phyloP scores from a whole-genome alignment of 2,888 invertebrate genomes.

The Lottia scabra region DNA sequence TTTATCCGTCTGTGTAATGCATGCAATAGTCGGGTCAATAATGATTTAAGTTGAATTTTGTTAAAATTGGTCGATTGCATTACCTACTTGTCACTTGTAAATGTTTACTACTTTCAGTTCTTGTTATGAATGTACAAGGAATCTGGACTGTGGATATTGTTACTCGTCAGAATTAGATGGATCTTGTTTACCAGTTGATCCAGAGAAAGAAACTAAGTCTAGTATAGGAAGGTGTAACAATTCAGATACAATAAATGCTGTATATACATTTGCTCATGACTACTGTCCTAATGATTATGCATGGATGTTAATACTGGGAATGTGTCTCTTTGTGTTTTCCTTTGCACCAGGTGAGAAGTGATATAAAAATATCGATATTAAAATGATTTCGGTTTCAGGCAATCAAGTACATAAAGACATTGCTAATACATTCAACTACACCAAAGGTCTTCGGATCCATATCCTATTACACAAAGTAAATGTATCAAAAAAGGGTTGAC shows the following conservation, averaged over 20 bases:
- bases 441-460: too few relatives aligned
- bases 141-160: slow-evolving; percentile 70
- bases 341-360: slow-evolving; percentile 67
- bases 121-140: slow-evolving; percentile 68
- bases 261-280: slow-evolving; percentile 61
- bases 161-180: slow-evolving; percentile 39
- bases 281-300: slow-evolving; percentile 69
- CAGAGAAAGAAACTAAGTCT: slow-evolving; percentile 31
- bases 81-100: too few relatives aligned
- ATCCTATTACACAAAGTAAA: too few relatives aligned
- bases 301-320: slow-evolving; percentile 68
- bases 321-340: slow-evolving; percentile 69
- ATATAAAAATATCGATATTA: too few relatives aligned
- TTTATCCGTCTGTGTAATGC: too few relatives aligned
- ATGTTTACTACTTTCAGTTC: slow-evolving; percentile 37
- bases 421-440: too few relatives aligned
- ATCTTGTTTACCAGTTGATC: slow-evolving; percentile 51
- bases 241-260: slow-evolving; percentile 15
- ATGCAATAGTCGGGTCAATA: too few relatives aligned
- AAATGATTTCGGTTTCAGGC: too few relatives aligned
- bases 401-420: too few relatives aligned
- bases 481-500: too few relatives aligned
- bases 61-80: too few relatives aligned
- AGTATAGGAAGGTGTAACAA: slow-evolving; percentile 48
- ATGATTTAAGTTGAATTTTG: too few relatives aligned